A percentile compares a stretch with the other conserved stretches of the same genome.
Conservation (phyloP, 2,888 invertebrate genomes). For the Candidula unifasciata region DNA sequence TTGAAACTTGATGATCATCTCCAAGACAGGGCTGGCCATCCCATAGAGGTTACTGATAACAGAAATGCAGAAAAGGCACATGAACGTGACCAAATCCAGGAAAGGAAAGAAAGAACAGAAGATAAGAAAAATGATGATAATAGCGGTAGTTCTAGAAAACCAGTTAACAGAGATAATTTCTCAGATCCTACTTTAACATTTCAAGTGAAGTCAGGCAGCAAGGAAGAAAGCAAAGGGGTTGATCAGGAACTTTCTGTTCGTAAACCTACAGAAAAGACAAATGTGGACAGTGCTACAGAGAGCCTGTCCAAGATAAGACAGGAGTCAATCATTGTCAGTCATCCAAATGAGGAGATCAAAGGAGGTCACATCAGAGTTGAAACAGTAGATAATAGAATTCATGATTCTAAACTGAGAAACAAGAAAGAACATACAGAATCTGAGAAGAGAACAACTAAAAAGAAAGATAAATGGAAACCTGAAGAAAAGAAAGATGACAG, state of each 20-base stretch:
- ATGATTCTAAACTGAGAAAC: conserved; percentile 3
- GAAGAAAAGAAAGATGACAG: neutral
- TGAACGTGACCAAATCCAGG: neutral
- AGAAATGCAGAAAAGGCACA: neutral
- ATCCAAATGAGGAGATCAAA: neutral
- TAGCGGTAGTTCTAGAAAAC: neutral
- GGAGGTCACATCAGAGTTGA: neutral
- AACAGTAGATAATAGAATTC: neutral
- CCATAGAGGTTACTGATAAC: no score
- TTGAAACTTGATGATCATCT: neutral
- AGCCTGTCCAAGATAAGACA: neutral
- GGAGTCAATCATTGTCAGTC: neutral
- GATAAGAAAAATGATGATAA: neutral
- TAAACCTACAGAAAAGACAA: neutral
- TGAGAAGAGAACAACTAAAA: neutral
- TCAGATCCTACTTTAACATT: neutral
- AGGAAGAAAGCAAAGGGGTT: neutral
- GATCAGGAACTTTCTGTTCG: neutral
- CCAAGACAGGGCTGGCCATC: neutral
- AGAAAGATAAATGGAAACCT: neutral
- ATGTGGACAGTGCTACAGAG: neutral
- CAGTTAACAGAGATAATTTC: neutral
- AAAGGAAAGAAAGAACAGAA: no score
- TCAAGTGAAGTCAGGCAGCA: neutral
- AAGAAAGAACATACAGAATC: neutral